Conservation (phyloP, 2,888 invertebrate species). For the Acleris cristana region DNA sequence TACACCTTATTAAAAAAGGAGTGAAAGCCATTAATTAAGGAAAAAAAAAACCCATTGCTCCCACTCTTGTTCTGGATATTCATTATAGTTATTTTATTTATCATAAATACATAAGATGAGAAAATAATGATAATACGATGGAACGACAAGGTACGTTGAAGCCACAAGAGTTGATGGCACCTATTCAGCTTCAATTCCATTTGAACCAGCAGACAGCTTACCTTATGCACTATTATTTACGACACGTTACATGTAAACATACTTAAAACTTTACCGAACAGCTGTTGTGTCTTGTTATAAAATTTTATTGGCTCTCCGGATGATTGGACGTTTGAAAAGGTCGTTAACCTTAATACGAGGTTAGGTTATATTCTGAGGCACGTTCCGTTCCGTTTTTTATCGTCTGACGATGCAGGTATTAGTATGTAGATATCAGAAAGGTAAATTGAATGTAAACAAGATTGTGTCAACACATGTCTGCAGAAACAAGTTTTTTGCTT, state of each 20-base stretch:
- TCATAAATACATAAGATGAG: no score
- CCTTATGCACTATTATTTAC: conserved; percentile 15
- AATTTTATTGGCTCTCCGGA: conserved; percentile 56
- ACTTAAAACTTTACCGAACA: conserved; percentile 33
- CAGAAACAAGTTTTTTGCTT: not conserved
- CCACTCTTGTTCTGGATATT: no score
- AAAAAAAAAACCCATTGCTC: no score
- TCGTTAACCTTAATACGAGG: conserved; percentile 53
- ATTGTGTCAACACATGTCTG: not conserved
- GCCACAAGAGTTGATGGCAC: no score
- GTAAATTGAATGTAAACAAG: conserved; percentile 54
- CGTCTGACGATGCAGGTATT: conserved; percentile 46
- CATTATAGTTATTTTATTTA: no score
- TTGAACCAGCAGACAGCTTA: not conserved
- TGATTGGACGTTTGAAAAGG: conserved; percentile 58
- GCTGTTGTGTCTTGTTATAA: conserved; percentile 40
- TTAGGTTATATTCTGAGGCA: conserved; percentile 59
- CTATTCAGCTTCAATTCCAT: no score
- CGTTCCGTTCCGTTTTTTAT: conserved; percentile 58
- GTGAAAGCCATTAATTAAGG: no score
- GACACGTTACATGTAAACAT: conserved; percentile 16
- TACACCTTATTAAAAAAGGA: no score
- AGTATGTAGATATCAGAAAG: conserved; percentile 45
- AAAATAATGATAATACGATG: no score
- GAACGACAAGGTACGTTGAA: no score